A percentile compares a stretch with the other conserved stretches of the same genome.
Evolutionary conservation across 2,797 vertebrate species (phyloP).

Genomic region (Hemibagrus guttatus): DNA sequence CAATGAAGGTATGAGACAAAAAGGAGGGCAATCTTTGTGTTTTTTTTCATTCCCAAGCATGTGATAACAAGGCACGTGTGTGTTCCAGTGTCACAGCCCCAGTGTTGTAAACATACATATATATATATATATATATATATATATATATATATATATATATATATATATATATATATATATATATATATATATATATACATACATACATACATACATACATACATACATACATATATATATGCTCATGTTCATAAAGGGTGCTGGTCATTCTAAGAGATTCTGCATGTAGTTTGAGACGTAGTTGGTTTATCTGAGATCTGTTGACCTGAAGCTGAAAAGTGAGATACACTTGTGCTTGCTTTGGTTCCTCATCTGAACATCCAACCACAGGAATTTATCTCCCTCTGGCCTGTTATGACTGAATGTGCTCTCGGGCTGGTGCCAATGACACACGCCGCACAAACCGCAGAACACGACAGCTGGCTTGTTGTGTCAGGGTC

Average conservation of each 20-base stretch:
- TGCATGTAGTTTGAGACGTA: background rate
- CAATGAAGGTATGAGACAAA: background rate
- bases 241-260: background rate
- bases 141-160: no score
- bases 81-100: background rate
- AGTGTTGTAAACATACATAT: no score
- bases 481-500: constrained; percentile 17
- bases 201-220: no score
- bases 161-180: no score
- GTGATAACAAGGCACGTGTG: background rate
- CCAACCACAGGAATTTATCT: constrained; percentile 22
- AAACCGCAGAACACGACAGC: background rate
- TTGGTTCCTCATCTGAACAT: background rate
- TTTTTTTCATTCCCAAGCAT: background rate
- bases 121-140: no score
- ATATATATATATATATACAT: no score
- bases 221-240: no score
- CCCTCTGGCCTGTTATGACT: background rate
- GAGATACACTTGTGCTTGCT: background rate
- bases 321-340: background rate
- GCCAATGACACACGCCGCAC: constrained; percentile 6
- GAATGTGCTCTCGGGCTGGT: constrained; percentile 10
- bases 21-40: background rate
- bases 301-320: background rate
- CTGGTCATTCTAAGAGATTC: background rate